Evolutionary conservation across 2,113 vertebrate genomes (phyloP).

Genomic region (Pao palembangensis): DNA sequence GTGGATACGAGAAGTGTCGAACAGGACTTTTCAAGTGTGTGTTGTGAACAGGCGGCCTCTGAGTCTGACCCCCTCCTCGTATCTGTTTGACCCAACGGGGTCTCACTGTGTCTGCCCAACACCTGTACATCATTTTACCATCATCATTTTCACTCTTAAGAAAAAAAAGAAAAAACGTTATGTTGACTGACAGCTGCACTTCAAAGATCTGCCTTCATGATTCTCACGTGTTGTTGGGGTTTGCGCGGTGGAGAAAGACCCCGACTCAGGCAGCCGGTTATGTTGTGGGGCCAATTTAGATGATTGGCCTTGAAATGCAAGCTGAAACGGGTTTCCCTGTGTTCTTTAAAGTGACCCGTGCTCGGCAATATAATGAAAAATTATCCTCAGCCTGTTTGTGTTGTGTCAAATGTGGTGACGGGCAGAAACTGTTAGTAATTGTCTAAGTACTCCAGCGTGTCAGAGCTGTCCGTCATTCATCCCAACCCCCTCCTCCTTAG

Average conservation of each 20-base stretch:
- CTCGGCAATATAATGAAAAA: slow-evolving; percentile 76
- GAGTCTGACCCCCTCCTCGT: slow-evolving; percentile 3
- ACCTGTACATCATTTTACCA: slow-evolving; percentile 76
- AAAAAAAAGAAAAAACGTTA: slow-evolving; percentile 23
- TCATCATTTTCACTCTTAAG: slow-evolving; percentile 43
- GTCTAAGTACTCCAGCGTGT: slow-evolving; percentile 80
- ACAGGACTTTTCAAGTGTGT: too few relatives aligned
- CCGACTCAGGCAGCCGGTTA: slow-evolving; percentile 48
- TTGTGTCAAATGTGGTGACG: slow-evolving; percentile 81
- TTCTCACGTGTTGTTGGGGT: slow-evolving; percentile 60
- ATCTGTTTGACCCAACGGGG: slow-evolving; percentile 64
- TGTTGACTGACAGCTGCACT: slow-evolving; percentile 75
- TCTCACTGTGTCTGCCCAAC: slow-evolving; percentile 59
- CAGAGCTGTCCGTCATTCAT: slow-evolving; percentile 79
- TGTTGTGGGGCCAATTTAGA: slow-evolving; percentile 73
- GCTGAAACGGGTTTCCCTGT: slow-evolving; percentile 71
- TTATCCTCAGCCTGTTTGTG: slow-evolving; percentile 75
- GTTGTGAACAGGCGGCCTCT: too few relatives aligned
- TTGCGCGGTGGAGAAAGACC: slow-evolving; percentile 14
- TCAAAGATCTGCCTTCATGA: slow-evolving; percentile 69
- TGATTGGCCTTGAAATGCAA: slow-evolving; percentile 78
- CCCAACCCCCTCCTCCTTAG: slow-evolving; percentile 54
- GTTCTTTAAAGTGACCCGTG: slow-evolving; percentile 79
- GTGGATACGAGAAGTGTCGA: not conserved
- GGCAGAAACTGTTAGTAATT: slow-evolving; percentile 81